Conservation (phyloP, 1,140 invertebrate species). For the Diuraphis noxia region DNA sequence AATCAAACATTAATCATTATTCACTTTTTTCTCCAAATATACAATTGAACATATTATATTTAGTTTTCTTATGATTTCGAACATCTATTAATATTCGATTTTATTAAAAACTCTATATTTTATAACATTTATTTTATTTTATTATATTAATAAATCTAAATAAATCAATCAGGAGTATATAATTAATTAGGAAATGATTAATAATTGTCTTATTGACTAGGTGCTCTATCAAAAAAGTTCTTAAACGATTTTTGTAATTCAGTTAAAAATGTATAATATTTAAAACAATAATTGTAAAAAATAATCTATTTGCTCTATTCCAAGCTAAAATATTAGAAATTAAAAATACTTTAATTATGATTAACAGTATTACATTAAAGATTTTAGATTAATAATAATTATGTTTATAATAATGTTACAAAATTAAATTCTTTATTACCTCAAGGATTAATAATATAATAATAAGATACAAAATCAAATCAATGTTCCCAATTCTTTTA, state of each 20-base stretch:
- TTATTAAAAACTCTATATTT: neutral
- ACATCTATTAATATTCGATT: neutral
- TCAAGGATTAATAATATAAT: neutral
- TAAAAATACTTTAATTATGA: too few species aligned
- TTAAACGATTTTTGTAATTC: neutral
- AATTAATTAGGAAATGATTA: neutral
- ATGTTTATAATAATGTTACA: neutral
- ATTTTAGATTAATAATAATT: neutral
- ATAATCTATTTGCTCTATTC: neutral
- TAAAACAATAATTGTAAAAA: neutral
- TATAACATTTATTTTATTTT: neutral
- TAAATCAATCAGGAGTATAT: neutral
- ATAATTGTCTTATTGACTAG: neutral
- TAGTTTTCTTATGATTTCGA: neutral
- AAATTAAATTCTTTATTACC: neutral
- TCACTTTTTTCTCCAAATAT: neutral
- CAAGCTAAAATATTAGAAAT: neutral
- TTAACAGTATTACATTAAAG: neutral
- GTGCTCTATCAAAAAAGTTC: neutral
- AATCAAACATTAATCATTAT: neutral
- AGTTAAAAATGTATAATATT: neutral
- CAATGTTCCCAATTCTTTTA: neutral
- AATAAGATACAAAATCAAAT: neutral
- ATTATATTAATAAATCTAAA: neutral
- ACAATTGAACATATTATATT: neutral